These are phyloP conservation scores for Sicus ferrugineus DNA, from an alignment of 2,888 invertebrate genomes.

Conservation along the genomic window DNA sequence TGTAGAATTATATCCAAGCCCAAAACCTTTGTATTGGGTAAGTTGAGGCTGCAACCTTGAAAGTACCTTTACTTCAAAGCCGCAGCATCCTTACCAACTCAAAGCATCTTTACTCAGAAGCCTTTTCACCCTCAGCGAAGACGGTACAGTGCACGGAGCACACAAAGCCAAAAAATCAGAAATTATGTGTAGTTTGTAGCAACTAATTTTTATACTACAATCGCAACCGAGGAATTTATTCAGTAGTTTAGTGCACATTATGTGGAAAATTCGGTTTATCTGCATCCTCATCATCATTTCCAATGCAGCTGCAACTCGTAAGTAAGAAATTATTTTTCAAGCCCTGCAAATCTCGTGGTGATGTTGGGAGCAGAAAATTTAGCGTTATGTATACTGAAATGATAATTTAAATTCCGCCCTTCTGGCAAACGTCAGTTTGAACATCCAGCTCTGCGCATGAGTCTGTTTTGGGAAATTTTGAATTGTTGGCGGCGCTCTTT, in stretches of 20 bases:
- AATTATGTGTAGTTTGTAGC: slow-evolving; percentile 4
- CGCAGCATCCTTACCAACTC: too few relatives aligned
- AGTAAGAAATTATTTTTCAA: slow-evolving; percentile 40
- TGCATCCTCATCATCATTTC: slow-evolving; percentile 47
- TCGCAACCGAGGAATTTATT: slow-evolving; percentile 7
- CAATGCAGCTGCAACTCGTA: slow-evolving; percentile 51
- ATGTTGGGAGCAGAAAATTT: slow-evolving; percentile 32
- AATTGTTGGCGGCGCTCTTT: background rate
- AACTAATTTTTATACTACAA: background rate
- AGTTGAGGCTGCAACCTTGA: too few relatives aligned
- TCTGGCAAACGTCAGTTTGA: background rate
- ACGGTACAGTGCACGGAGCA: background rate
- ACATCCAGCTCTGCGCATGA: slow-evolving; percentile 41
- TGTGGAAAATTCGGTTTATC: slow-evolving; percentile 48
- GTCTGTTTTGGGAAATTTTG: slow-evolving; percentile 54
- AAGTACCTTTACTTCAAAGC: too few relatives aligned
- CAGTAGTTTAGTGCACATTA: slow-evolving; percentile 34
- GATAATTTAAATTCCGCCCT: slow-evolving; percentile 20
- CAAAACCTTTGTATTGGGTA: too few relatives aligned
- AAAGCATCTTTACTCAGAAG: slow-evolving; percentile 3
- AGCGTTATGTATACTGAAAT: slow-evolving; percentile 28
- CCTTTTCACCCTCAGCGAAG: background rate
- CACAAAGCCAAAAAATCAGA: background rate
- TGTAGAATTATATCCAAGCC: too few relatives aligned
- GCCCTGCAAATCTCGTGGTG: background rate